Evolutionary conservation across 2,888 invertebrate genomes (phyloP).

Genomic region (Gisinianus flammeolus): DNA sequence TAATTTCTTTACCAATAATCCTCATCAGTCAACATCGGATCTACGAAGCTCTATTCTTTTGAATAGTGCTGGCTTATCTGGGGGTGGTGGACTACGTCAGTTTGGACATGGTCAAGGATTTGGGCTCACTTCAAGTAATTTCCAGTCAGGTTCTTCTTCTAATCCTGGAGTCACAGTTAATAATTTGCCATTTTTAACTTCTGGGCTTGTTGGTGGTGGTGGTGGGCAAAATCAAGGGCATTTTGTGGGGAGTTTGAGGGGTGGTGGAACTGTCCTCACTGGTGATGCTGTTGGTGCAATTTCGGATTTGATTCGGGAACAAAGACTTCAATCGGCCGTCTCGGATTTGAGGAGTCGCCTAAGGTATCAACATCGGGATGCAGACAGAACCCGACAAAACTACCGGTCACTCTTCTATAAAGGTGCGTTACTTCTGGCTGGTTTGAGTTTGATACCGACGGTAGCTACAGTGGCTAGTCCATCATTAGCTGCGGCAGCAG

Average conservation of each 20-base stretch:
- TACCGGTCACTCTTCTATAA: conserved; percentile 55
- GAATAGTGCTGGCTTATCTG: neutral
- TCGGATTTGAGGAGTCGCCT: conserved; percentile 53
- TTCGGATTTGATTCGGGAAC: conserved; percentile 54
- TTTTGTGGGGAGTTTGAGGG: conserved; percentile 15
- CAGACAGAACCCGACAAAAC: conserved; percentile 49
- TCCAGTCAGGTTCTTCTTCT: too few relatives aligned
- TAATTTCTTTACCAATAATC: neutral
- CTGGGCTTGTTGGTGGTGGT: neutral
- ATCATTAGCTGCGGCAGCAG: conserved; percentile 42
- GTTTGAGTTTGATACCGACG: conserved; percentile 53
- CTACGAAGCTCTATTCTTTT: neutral
- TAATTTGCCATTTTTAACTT: neutral
- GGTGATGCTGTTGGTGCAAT: conserved; percentile 42
- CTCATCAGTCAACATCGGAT: neutral
- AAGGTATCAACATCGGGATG: conserved; percentile 45
- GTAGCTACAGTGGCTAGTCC: conserved; percentile 43
- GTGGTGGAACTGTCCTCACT: conserved; percentile 21
- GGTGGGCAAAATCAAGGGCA: neutral
- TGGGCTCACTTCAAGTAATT: too few relatives aligned
- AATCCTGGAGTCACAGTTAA: neutral
- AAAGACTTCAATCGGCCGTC: conserved; percentile 52
- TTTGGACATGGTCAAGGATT: too few relatives aligned
- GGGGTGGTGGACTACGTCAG: neutral
- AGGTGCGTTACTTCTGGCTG: conserved; percentile 56